Base-by-base conservation (phyloP, 1,140 invertebrate genomes). In the Plodia interpunctella region DNA sequence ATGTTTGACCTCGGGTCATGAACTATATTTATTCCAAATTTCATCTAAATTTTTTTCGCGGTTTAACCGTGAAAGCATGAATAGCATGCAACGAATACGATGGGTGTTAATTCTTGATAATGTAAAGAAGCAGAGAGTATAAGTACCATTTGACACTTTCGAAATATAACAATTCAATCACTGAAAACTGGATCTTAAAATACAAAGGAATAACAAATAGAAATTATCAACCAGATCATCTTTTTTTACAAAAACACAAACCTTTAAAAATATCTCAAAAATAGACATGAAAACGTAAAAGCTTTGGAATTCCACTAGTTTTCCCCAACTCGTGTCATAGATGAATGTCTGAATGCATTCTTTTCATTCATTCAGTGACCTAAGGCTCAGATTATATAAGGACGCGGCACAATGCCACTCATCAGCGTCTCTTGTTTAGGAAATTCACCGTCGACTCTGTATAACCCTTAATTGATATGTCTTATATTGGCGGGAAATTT, bases 341-440 rank as follows among this genome's bases (percentile, higher is more conserved):
- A 53, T 44, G 50, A 60, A 62, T 60, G 35, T 60, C 64, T 68
- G 65, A 67, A 68, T 65, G 65, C 69, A 68, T 65, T 69, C 61
- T 62, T 59, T 17, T 21, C 38, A 49, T 63, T 63, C 53, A 49
- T 51, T 32, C 65, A 76, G 72, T 83, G 76, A 83, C 80, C 80
- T 77, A 77, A 80, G 30, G 30, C 30, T 8, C 30, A 32, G 30
- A 32, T 32, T 32, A 32, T 11, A 32, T 32, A 32, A 32, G 80
- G 76, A 77, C 62, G 51, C 60, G 64, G 64, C 68, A 85, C 83
- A 87, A 84, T 83, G 50, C 64, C 30, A 66, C 66, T 87, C 83
- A 85, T 87, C 82, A 87, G 68, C 18, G 63, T 54, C 80, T 74
- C 83, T 87, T 85, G 82, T 85, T 80, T 82, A 76, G 73, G 68